Evolutionary conservation across 2,888 invertebrate genomes (phyloP).

Genomic region (Trypoxylon attenuatum): DNA sequence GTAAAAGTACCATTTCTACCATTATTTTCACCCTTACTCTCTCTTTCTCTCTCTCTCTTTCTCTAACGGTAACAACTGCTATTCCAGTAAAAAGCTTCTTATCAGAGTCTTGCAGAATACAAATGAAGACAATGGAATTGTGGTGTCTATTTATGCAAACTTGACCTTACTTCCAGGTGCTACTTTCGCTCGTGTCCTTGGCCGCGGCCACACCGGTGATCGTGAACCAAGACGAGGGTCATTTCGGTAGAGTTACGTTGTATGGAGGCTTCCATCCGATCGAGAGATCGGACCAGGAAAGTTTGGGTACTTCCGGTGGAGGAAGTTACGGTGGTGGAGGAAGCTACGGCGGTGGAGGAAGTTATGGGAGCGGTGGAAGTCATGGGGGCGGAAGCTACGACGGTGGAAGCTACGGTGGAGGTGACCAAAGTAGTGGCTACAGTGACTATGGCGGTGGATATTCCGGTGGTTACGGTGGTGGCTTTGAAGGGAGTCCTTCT

Average conservation of each 20-base stretch:
- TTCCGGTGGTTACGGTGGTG: conserved; percentile 33
- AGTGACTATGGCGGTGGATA: conserved; percentile 35
- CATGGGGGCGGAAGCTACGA: conserved; percentile 19
- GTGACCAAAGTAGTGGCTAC: conserved; percentile 34
- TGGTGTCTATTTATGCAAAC: conserved; percentile 3
- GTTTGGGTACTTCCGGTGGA: conserved; percentile 57
- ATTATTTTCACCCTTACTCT: no score
- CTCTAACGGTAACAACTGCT: no score
- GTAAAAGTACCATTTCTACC: no score
- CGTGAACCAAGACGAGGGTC: conserved; percentile 54
- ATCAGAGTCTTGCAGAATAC: no score
- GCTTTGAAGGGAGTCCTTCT: conserved; percentile 34
- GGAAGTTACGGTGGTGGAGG: conserved; percentile 6
- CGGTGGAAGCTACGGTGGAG: conserved; percentile 20
- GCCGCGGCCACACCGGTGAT: conserved; percentile 59
- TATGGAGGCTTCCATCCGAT: conserved; percentile 44
- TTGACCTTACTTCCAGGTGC: conserved; percentile 52
- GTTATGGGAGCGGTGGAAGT: conserved; percentile 41
- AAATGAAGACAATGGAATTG: no score
- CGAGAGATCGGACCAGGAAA: conserved; percentile 67
- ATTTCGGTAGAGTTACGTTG: conserved; percentile 48
- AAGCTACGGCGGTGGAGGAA: conserved; percentile 34
- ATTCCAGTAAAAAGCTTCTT: no score
- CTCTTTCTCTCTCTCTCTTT: no score
- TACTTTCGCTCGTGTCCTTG: conserved; percentile 61